Evolutionary conservation across 2,888 invertebrate genomes (phyloP).

Genomic region (Ditula angustiorana): DNA sequence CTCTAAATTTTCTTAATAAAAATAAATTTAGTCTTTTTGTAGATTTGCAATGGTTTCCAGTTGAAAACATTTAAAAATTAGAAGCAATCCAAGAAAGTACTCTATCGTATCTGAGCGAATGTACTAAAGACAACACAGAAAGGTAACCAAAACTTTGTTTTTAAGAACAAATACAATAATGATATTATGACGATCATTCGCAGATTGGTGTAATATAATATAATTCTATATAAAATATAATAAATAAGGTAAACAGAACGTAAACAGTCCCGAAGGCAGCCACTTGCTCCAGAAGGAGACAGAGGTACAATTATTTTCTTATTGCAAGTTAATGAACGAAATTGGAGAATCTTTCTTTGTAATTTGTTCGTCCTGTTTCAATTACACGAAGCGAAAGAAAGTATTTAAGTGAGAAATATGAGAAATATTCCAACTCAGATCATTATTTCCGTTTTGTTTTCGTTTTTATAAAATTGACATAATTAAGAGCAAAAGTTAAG

Average conservation of each 20-base stretch:
- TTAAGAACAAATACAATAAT: too few relatives aligned
- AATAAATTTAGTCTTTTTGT: too few relatives aligned
- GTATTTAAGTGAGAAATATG: constrained; percentile 37
- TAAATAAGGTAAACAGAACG: not conserved
- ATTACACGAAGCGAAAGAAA: constrained; percentile 38
- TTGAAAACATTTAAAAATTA: too few relatives aligned
- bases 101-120: too few relatives aligned
- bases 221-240: not conserved
- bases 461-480: constrained; percentile 29
- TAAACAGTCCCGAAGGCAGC: not conserved
- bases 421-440: constrained; percentile 26
- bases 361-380: constrained; percentile 39
- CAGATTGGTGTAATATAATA: not conserved
- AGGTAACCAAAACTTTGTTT: too few relatives aligned
- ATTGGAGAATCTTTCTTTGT: constrained; percentile 37
- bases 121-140: too few relatives aligned
- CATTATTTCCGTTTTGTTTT: constrained; percentile 35
- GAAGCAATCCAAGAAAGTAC: too few relatives aligned
- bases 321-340: constrained; percentile 39
- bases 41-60: too few relatives aligned
- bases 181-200: too few relatives aligned
- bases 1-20: too few relatives aligned
- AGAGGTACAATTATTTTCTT: constrained; percentile 32
- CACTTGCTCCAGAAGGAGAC: not conserved
- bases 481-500: constrained; percentile 34